Evolutionary conservation across 2,888 invertebrate species (phyloP), one percentile per base, ranked within the genome.

Genomic region (Hydrotaea diabolus): DNA sequence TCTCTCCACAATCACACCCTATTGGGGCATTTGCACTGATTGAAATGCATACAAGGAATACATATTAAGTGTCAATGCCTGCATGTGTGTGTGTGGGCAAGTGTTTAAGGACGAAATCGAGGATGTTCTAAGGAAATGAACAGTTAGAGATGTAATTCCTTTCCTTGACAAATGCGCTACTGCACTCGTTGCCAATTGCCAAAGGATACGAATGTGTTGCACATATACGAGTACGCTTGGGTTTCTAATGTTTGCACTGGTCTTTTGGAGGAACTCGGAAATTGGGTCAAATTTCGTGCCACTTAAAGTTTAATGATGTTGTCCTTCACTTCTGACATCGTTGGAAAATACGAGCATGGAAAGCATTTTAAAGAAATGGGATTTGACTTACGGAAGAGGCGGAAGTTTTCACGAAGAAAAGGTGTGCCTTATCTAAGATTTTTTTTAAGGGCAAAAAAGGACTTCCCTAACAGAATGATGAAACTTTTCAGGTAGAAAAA

Each of bases 81-180:
- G 69, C 46, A 69, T 31, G 15, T 31, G 15, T 49, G 59, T 21
- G 69, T 1, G 43, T 15, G 21, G 13, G 5, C 26, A 26, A 62
- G 62, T 36, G 62, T 62, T 23, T 43, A 19, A 23, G 36, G 39
- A 69, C 69, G 13, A 59, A 23, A 21, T 71, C 71, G 64, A 79
- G 79, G 85, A 79, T 76, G 76, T 82, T 82, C 79, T 77, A 74
- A 82, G 82, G 82, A 85, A 82, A 82, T 82, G 79, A 85, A 85
- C 79, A 80, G 74, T 74, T 79, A 80, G 23, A 13, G 31, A 31
- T 69, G 39, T 23, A 43, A 69, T 69, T 43, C 43, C 8, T 43
- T 69, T 69, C 69, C 43, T 43, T 46, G 43, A 43, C 23, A 69
- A 43, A 43, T 11, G 23, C 39, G 46, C 43, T 23, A 69, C 69